A percentile compares a stretch with the other conserved stretches of the same genome.
These are phyloP conservation scores for Esox niger DNA, from an alignment of 2,113 vertebrate species.

Conservation along the genomic window DNA sequence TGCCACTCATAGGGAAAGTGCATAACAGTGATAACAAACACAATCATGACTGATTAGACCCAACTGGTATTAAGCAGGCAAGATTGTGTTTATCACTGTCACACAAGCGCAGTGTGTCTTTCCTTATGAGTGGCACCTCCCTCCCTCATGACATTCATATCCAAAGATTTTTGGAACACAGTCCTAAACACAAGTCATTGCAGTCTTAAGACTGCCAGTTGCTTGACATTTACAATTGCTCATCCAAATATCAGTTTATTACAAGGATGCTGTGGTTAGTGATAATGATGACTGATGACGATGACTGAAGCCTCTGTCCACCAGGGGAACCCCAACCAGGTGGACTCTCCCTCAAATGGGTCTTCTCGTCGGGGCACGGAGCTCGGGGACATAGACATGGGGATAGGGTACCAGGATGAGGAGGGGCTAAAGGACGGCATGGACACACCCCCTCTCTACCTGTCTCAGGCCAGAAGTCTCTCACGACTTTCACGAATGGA, in stretches of 20 bases:
- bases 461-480: constrained; percentile 56
- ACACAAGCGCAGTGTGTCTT: no score
- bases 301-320: constrained; percentile 7
- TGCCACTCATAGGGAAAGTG: no score
- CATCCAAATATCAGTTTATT: background rate
- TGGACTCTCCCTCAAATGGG: constrained; percentile 69
- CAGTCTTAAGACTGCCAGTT: background rate
- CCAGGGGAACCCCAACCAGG: constrained; percentile 70
- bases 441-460: constrained; percentile 50
- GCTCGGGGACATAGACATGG: constrained; percentile 75
- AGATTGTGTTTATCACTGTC: no score
- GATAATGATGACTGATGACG: background rate
- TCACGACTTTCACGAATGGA: constrained; percentile 63
- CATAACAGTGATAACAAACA: no score
- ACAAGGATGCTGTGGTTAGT: background rate
- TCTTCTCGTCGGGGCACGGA: constrained; percentile 73
- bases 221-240: background rate
- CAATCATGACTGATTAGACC: no score
- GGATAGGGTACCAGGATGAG: constrained; percentile 71
- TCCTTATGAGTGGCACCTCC: no score
- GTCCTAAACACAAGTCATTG: background rate
- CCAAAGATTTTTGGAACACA: background rate
- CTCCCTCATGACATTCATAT: no score
- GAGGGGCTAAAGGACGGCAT: constrained; percentile 55
- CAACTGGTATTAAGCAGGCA: no score